Percentiles rank a stretch among this genome's conserved stretches.
phyloP scores from a whole-genome alignment of 2,113 vertebrate species.

The Pantherophis guttatus region DNA sequence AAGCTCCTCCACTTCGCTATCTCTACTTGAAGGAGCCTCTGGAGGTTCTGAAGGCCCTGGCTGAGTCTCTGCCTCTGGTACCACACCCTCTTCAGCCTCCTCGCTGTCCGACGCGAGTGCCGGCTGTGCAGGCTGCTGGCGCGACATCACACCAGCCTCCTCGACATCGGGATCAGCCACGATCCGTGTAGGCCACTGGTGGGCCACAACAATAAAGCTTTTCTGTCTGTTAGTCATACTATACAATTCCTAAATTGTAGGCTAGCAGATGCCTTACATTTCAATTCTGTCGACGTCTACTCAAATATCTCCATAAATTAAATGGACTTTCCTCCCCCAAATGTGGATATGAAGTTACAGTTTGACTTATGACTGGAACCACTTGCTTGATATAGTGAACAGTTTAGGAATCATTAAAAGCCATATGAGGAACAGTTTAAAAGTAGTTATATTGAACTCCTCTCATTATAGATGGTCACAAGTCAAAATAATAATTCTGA shows the following conservation, averaged over 20 bases:
- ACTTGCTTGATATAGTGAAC: neutral
- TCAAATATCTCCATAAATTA: neutral
- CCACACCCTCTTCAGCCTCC: too few relatives aligned
- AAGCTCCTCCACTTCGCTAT: too few relatives aligned
- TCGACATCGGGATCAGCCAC: too few relatives aligned
- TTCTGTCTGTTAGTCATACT: neutral
- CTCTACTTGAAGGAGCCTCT: too few relatives aligned
- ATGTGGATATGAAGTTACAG: neutral
- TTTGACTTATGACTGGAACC: neutral
- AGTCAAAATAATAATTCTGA: neutral
- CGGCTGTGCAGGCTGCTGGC: too few relatives aligned
- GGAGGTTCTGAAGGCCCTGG: too few relatives aligned
- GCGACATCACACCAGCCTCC: too few relatives aligned
- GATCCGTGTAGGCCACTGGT: too few relatives aligned
- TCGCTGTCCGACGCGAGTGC: too few relatives aligned
- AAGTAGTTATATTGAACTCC: neutral
- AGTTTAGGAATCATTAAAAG: neutral
- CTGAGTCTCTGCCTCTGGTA: too few relatives aligned
- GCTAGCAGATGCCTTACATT: neutral
- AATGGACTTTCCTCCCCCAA: neutral
- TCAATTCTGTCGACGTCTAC: neutral
- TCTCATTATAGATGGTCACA: neutral
- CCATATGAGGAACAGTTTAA: neutral
- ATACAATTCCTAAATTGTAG: neutral
- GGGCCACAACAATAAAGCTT: neutral